Evolutionary conservation across 2,113 vertebrate species (phyloP), one percentile per base, ranked within the genome.

Genomic region (Sander lucioperca): DNA sequence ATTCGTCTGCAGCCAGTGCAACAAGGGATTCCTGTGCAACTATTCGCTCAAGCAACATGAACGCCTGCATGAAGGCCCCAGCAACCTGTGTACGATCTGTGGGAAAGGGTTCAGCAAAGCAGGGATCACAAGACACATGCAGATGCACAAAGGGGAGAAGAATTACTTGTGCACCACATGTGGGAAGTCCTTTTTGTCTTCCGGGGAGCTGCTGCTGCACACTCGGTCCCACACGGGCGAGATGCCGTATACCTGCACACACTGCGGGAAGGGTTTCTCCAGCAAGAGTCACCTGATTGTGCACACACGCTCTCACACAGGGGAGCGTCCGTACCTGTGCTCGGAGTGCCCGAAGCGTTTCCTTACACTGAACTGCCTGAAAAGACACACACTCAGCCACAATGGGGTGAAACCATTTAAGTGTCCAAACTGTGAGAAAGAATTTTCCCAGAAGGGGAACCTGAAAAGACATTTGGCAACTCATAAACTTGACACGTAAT

Each of bases 381-480:
- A 90, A 90, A 89, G 92, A 50, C 92, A 93, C 87, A 64, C 33
- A 18, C 88, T 92, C 25, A 87, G 88, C 72, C 92, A 93, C 87
- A 89, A 85, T 3, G 91, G 91, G 8, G 62, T 88, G 27, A 92
- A 92, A 50, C 92, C 92, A 0, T 92, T 89, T 6, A 90, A 91
- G 61, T 93, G 92, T 82, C 59, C 88, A 0, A 56, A 58, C 82
- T 93, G 92, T n/a, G 86, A 82, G 14, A 86, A 23, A 56, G 86
- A 90, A 2, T 93, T 93, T 74, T 92, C 92, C 16, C 92, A 93
- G 84, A 82, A 86, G 74, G 92, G 92, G n/a, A 93, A 93, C 58
- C 63, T 93, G 67, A 93, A 91, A 54, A 90, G 91, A 80, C 92
- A 93, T 33, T 18, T 91, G 75, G 69, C 73, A 0, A 91, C 78